Percentiles rank a stretch among this genome's conserved stretches.
These are phyloP conservation scores for Astyanax mexicanus DNA, from an alignment of 2,797 vertebrate genomes.

Conservation along the genomic window DNA sequence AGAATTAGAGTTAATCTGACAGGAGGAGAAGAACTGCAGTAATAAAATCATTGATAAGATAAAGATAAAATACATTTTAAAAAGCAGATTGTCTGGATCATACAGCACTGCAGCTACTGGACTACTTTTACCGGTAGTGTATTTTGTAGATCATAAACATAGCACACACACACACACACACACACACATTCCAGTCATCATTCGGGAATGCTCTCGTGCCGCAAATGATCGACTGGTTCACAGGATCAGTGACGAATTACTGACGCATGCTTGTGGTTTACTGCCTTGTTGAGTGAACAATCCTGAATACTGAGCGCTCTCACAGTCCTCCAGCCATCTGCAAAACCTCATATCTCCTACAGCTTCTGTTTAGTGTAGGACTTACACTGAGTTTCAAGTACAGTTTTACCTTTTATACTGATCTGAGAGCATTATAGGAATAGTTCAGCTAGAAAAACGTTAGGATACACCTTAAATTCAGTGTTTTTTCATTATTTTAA, in stretches of 20 bases:
- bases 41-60: too few species aligned
- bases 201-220: constrained; percentile 63
- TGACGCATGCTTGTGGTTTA: constrained; percentile 76
- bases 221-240: constrained; percentile 73
- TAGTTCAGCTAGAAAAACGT: too few species aligned
- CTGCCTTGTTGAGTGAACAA: constrained; percentile 63
- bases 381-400: background rate
- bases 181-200: constrained; percentile 66
- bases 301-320: constrained; percentile 54
- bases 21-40: too few species aligned
- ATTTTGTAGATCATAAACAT: too few species aligned
- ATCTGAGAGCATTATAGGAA: background rate
- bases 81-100: too few species aligned
- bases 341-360: background rate
- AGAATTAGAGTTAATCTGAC: too few species aligned
- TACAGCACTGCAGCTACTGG: too few species aligned
- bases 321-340: background rate
- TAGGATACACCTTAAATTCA: too few species aligned
- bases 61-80: too few species aligned
- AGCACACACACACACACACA: constrained; percentile 30
- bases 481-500: too few species aligned
- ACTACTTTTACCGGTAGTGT: too few species aligned
- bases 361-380: background rate
- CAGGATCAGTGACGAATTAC: constrained; percentile 74
- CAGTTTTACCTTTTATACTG: background rate